Base-by-base conservation (phyloP, 2,113 vertebrate species). In the Psettodes erumei region DNA sequence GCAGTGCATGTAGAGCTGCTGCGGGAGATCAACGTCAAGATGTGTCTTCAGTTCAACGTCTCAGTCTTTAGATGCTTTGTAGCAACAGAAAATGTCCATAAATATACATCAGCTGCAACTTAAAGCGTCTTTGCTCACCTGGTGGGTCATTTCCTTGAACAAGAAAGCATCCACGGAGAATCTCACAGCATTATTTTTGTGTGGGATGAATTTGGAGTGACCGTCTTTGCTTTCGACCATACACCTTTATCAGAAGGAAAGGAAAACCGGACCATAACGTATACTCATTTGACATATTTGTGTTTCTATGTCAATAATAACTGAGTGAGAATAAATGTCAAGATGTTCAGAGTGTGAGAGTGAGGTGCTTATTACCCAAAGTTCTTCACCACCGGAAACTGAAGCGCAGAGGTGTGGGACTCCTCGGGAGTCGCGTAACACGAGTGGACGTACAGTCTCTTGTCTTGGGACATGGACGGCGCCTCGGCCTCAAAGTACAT, bases 1-100 rank as follows among this genome's bases (percentile, higher is more conserved):
- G 80, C 93, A 94, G 85, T 94, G 92, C 85, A 94, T 92, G 90
- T 88, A 91, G 27, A 94, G 79, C 50, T 85, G 77, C 89, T 90
- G 43, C n/a, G 65, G 15, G 33, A 33, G 12, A 53, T 25, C 4
- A 55, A 13, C 3, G 9, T 1, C n/a, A n/a, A n/a, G n/a, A n/a
- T n/a, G n/a, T n/a, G n/a, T n/a, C n/a, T n/a, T n/a, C n/a, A n/a
- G n/a, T n/a, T n/a, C n/a, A n/a, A n/a, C n/a, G n/a, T n/a, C n/a
- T n/a, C n/a, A n/a, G n/a, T n/a, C n/a, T n/a, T n/a, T n/a, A n/a
- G 12, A 45, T 5, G 10, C 47, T 43, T 8, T 53, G 15, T 4
- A 32, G 33, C 13, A 38, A 32, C 23, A 58, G 32, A 45, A 19
- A 51, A 30, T 9, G 6, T 47, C 18, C 8, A 30, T 9, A 25